Base-by-base conservation (phyloP, 2,113 vertebrate species). In the Mesocricetus auratus region DNA sequence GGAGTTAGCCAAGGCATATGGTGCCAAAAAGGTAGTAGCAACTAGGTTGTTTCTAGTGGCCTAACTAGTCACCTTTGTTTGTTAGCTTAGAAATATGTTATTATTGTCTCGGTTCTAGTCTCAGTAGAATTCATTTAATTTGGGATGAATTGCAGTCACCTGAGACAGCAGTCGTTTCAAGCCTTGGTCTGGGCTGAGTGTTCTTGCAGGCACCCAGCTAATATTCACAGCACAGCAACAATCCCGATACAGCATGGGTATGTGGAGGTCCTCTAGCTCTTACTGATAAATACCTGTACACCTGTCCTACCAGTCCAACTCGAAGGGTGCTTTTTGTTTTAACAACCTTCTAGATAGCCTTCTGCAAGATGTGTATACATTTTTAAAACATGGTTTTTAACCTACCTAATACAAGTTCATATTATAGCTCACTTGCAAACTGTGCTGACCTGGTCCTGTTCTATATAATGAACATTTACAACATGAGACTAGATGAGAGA, bases 391-490 rank as follows among this genome's bases (percentile, higher is more conserved):
- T 66, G 8, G 75, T 79, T 93, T 92, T 79, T 45, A 96, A 71
- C 33, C 4, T 50, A 96, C 45, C 47, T 96, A 42, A 71, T 68
- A 89, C 33, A 96, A 96, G 58, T 73, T 93, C 89, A 87, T 94
- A 16, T 88, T 91, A 24, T 89, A 81, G 71, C 39, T 95, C 50
- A 68, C 26, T 95, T 94, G 31, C 95, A 92, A 36, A 86, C 47
- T 88, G 17, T 93, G 58, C 79, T 83, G 31, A 92, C 71, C 31
- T 92, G 4, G 69, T 92, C 22, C 5, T 95, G 42, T 86, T 93
- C 90, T 83, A n/a, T 60, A 45, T 90, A 73, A 69, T 71, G 60
- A 96, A 42, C 36, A 86, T 87, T 90, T 90, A 68, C 81, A 85
- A 45, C 91, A 17, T 96, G 31, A 91, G 33, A 81, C 50, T 89